Percentiles rank a stretch among this genome's conserved stretches.
phyloP scores from a whole-genome alignment of 2,113 vertebrate species.

The Bolborhynchus lineola region DNA sequence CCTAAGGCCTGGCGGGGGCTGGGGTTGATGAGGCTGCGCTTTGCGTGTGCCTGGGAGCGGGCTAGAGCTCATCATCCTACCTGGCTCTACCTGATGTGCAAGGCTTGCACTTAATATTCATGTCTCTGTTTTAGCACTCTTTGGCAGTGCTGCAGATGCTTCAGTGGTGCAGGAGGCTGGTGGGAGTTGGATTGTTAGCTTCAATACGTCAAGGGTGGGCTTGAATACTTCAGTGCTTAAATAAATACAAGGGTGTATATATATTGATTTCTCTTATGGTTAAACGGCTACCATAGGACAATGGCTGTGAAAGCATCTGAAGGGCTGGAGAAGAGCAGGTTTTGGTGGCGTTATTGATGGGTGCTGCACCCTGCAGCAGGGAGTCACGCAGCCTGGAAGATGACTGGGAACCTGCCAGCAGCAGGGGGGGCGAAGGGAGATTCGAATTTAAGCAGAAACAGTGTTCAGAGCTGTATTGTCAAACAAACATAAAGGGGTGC shows the following conservation, averaged over 20 bases:
- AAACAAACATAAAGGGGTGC: fast-evolving
- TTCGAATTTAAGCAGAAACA: fast-evolving
- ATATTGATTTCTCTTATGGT: fast-evolving
- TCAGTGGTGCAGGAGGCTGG: fast-evolving
- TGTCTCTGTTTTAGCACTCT: fast-evolving
- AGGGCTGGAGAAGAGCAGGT: background rate
- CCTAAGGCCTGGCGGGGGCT: background rate
- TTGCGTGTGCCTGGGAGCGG: background rate
- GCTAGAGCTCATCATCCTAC: fast-evolving
- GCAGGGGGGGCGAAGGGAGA: too few species aligned
- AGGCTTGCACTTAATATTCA: fast-evolving
- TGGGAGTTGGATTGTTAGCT: background rate
- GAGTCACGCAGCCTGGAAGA: background rate
- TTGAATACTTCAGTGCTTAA: too few species aligned
- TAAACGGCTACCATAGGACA: background rate
- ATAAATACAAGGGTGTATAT: background rate
- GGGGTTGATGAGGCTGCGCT: background rate
- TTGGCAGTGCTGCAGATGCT: fast-evolving
- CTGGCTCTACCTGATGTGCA: background rate
- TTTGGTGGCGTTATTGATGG: fast-evolving
- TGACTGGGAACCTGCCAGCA: fast-evolving
- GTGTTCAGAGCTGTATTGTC: fast-evolving
- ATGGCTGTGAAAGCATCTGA: fast-evolving
- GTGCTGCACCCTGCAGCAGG: background rate
- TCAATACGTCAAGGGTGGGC: background rate